A percentile compares a stretch with the other conserved stretches of the same genome.
These are phyloP conservation scores for Vimba vimba DNA, from an alignment of 2,113 vertebrate species.

Conservation along the genomic window DNA sequence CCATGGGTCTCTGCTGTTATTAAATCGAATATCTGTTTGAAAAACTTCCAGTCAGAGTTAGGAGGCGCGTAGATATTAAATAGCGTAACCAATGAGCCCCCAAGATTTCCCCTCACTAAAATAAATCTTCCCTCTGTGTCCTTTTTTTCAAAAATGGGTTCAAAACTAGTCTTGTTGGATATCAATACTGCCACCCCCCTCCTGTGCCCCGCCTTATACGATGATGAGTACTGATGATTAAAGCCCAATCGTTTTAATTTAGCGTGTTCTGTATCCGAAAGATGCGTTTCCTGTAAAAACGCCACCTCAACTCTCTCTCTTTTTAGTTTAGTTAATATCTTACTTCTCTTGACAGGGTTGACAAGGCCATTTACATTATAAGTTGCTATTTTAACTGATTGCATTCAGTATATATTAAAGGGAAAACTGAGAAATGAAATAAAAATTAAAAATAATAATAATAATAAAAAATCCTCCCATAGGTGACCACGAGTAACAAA, in stretches of 20 bases:
- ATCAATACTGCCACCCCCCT: background rate
- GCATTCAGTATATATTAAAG: background rate
- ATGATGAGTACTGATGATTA: background rate
- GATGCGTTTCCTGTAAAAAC: background rate
- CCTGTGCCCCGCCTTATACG: background rate
- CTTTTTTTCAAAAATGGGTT: too few species aligned
- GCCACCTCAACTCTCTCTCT: background rate
- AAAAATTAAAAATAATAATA: too few species aligned
- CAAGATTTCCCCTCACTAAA: too few species aligned
- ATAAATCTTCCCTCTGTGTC: too few species aligned
- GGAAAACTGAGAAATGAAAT: background rate
- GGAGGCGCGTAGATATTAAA: too few species aligned
- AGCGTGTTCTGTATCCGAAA: background rate
- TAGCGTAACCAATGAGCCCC: too few species aligned
- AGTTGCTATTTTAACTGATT: slow-evolving; percentile 6
- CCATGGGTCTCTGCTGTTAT: too few species aligned
- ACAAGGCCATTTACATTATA: background rate
- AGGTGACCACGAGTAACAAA: background rate
- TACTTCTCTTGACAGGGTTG: background rate
- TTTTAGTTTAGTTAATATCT: background rate
- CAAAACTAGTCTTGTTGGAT: background rate
- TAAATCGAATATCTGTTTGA: too few species aligned
- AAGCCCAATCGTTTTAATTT: background rate
- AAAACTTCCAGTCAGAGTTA: too few species aligned
- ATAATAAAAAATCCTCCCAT: background rate